Evolutionary conservation across 2,113 vertebrate genomes (phyloP).

Genomic region (Thermophis baileyi): DNA sequence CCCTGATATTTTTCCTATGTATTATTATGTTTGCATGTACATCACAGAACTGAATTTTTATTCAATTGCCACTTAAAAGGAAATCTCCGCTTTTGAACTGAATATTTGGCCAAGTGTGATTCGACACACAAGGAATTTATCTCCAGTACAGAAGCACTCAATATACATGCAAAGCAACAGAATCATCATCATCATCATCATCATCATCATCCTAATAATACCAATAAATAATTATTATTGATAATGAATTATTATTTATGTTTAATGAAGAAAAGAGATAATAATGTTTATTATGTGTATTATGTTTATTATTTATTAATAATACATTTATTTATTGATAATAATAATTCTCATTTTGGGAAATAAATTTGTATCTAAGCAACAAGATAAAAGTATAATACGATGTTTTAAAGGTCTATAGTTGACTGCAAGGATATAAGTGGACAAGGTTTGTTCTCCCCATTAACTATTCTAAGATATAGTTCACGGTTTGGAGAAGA

Average conservation of each 20-base stretch:
- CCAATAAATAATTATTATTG: background rate
- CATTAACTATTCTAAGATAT: background rate
- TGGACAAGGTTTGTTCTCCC: background rate
- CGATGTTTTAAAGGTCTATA: background rate
- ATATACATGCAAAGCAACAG: background rate
- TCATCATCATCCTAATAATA: background rate
- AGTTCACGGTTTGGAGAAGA: background rate
- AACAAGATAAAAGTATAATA: background rate
- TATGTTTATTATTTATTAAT: background rate
- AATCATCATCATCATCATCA: background rate
- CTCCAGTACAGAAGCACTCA: background rate
- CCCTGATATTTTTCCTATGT: background rate
- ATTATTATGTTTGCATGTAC: background rate
- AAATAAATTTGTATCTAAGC: background rate
- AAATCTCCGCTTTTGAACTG: background rate
- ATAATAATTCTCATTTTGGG: background rate
- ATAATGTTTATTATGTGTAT: too few relatives aligned
- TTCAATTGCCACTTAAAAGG: background rate
- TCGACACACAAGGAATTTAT: background rate
- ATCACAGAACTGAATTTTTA: background rate
- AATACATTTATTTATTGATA: background rate
- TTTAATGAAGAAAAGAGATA: too few relatives aligned
- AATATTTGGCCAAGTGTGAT: background rate
- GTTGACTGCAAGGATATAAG: background rate
- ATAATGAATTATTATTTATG: too few relatives aligned